phyloP scores from a whole-genome alignment of 1,140 invertebrate genomes.

The Nasonia vitripennis region DNA sequence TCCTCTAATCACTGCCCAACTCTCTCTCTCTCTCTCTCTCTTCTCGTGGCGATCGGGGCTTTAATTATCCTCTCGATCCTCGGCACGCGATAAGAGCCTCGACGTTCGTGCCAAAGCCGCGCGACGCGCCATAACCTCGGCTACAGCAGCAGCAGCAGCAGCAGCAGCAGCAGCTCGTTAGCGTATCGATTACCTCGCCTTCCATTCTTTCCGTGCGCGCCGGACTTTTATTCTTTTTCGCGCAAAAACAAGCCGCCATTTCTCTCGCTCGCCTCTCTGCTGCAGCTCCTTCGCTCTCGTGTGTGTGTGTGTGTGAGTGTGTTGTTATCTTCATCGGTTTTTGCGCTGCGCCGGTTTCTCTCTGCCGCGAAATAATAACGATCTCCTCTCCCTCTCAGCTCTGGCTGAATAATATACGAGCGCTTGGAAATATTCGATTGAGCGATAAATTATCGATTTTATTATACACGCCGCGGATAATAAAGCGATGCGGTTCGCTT shows the following conservation, averaged over 20 bases:
- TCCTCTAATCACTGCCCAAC: background rate
- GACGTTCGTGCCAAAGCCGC: background rate
- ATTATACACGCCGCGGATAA: background rate
- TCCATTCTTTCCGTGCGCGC: constrained; percentile 38
- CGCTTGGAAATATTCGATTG: background rate
- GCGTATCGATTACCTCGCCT: constrained; percentile 17
- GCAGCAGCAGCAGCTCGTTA: constrained; percentile 2
- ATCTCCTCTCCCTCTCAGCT: background rate
- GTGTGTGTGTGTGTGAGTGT: too few relatives aligned
- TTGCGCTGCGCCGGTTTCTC: background rate
- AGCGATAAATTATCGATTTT: constrained; percentile 28
- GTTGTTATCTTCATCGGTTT: constrained; percentile 26
- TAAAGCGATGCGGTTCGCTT: background rate
- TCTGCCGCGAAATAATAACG: background rate
- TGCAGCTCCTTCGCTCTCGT: background rate
- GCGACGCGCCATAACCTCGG: background rate
- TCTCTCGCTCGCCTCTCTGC: background rate
- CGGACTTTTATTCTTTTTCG: constrained; percentile 42
- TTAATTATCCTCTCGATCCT: constrained; percentile 1
- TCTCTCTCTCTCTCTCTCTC: too few relatives aligned
- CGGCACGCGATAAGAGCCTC: background rate
- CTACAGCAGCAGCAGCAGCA: background rate
- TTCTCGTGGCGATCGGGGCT: background rate
- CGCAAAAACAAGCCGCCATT: constrained; percentile 7
- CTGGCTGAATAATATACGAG: too few relatives aligned